These are phyloP conservation scores for Drosophila pegasa DNA, from an alignment of 2,888 invertebrate genomes.

Conservation along the genomic window DNA sequence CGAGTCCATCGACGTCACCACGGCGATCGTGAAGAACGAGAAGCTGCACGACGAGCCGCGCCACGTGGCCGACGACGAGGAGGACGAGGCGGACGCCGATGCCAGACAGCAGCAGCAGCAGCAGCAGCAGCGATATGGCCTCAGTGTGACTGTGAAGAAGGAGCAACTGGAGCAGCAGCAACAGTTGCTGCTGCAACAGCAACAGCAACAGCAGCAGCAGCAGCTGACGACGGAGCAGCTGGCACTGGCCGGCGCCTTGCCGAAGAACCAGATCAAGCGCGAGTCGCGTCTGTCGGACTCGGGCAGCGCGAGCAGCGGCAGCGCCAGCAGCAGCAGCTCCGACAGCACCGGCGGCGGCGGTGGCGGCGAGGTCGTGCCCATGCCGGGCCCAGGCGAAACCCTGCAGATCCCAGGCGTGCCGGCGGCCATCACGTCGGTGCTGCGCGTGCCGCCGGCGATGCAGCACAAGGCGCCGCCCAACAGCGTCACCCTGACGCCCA, in stretches of 20 bases:
- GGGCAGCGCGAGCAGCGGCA: constrained; percentile 41
- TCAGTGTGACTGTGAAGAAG: constrained; percentile 81
- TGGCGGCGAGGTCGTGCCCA: constrained; percentile 55
- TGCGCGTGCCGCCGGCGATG: constrained; percentile 40
- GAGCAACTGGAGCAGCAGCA: constrained; percentile 61
- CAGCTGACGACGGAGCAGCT: constrained; percentile 53
- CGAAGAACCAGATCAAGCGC: constrained; percentile 82
- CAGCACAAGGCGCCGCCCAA: constrained; percentile 62
- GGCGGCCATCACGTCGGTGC: constrained; percentile 76
- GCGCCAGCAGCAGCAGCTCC: constrained; percentile 69
- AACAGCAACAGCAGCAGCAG: constrained; percentile 39
- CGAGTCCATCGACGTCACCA: constrained; percentile 78
- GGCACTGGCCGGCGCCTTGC: constrained; percentile 60
- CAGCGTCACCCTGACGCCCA: constrained; percentile 76
- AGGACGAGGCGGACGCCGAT: constrained; percentile 50
- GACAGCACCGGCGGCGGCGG: constrained; percentile 60
- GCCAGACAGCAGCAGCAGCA: constrained; percentile 50
- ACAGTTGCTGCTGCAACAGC: constrained; percentile 35
- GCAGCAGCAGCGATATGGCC: constrained; percentile 54
- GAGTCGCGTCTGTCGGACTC: constrained; percentile 70
- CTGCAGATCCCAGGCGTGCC: constrained; percentile 81
- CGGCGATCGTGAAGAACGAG: constrained; percentile 82
- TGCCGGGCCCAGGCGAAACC: constrained; percentile 77
- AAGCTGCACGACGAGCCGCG: constrained; percentile 65
- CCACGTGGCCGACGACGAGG: constrained; percentile 62